phyloP scores from a whole-genome alignment of 2,888 invertebrate genomes.

The Scaptomyza tumidula region DNA sequence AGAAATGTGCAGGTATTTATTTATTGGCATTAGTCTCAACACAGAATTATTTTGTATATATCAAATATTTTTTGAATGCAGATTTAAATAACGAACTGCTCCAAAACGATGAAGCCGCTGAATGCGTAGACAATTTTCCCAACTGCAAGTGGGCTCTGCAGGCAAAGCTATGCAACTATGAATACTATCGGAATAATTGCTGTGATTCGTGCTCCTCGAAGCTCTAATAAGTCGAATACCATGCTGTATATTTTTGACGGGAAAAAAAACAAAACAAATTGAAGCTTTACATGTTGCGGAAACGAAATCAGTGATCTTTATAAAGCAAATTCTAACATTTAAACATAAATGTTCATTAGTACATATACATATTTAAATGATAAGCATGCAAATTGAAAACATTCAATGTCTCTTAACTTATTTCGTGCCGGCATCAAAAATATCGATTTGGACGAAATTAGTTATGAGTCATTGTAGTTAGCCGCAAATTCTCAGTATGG shows the following conservation, averaged over 20 bases:
- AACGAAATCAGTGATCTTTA: constrained; percentile 56
- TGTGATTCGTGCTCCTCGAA: constrained; percentile 87
- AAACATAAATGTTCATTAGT: constrained; percentile 45
- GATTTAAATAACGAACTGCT: constrained; percentile 78
- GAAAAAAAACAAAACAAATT: neutral
- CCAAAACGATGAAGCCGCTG: constrained; percentile 76
- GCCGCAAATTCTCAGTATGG: constrained; percentile 57
- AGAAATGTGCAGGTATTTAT: constrained; percentile 85
- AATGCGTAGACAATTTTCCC: constrained; percentile 84
- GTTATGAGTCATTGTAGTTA: constrained; percentile 9
- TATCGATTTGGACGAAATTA: neutral
- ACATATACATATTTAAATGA: constrained; percentile 27
- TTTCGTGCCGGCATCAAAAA: neutral
- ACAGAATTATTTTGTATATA: neutral
- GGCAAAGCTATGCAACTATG: constrained; percentile 93
- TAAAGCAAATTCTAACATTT: constrained; percentile 44
- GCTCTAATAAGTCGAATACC: constrained; percentile 18
- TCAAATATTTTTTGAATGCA: constrained; percentile 1
- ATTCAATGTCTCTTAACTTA: neutral
- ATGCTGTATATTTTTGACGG: neutral
- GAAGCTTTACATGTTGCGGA: constrained; percentile 47
- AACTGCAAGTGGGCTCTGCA: constrained; percentile 94
- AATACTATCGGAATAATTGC: constrained; percentile 93
- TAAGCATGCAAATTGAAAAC: constrained; percentile 27
- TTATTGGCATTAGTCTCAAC: neutral